Percentiles rank a stretch among this genome's conserved stretches.
Evolutionary conservation across 1,140 invertebrate genomes (phyloP).

Genomic region (Formica selysi): DNA sequence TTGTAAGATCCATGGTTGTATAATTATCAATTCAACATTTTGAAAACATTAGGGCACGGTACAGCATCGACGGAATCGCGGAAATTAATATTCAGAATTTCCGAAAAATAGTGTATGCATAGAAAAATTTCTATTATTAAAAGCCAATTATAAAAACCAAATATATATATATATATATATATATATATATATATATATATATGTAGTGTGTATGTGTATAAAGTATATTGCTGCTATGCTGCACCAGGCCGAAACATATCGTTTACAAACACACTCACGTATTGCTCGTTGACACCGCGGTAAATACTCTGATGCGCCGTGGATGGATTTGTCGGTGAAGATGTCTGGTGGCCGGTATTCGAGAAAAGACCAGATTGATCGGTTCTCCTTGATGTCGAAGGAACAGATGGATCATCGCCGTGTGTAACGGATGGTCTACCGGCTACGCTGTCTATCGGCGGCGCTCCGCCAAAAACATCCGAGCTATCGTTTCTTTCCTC

Average conservation of each 20-base stretch:
- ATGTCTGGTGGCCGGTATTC: slow-evolving; percentile 52
- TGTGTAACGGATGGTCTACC: slow-evolving; percentile 67
- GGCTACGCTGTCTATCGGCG: slow-evolving; percentile 66
- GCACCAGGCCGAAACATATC: background rate
- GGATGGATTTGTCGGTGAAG: slow-evolving; percentile 56
- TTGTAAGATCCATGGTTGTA: background rate
- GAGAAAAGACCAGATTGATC: slow-evolving; percentile 63
- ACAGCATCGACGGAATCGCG: slow-evolving; percentile 15
- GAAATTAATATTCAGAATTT: background rate
- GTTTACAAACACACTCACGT: slow-evolving; percentile 76
- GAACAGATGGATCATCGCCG: slow-evolving; percentile 73
- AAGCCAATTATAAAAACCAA: background rate
- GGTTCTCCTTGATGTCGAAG: slow-evolving; percentile 80
- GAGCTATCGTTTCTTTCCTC: slow-evolving; percentile 45
- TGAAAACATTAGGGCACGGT: background rate
- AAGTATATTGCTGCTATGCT: slow-evolving; percentile 11
- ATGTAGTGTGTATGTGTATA: too few species aligned
- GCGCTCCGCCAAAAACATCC: slow-evolving; percentile 54
- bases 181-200: background rate
- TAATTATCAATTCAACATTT: background rate
- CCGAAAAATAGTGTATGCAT: background rate
- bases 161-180: background rate
- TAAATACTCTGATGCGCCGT: slow-evolving; percentile 72
- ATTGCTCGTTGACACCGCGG: slow-evolving; percentile 75
- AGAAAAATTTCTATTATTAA: slow-evolving; percentile 5